Percentiles rank a stretch among this genome's conserved stretches.
Conservation (phyloP, 2,888 invertebrate species). For the Flabesymbios commensalis region DNA sequence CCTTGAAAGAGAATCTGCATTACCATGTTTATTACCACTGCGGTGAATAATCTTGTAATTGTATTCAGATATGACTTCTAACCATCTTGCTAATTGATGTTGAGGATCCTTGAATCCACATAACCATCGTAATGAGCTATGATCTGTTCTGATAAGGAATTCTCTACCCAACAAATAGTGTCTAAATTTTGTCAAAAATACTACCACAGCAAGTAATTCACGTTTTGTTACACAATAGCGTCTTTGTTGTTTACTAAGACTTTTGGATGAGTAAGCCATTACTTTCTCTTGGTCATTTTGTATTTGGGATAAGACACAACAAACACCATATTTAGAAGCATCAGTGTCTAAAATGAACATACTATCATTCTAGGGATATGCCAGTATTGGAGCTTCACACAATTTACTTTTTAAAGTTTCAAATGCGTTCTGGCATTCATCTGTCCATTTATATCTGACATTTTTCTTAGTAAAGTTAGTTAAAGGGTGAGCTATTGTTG, state of each 20-base stretch:
- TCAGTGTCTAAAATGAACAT: background rate
- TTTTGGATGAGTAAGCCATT: conserved; percentile 14
- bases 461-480: conserved; percentile 5
- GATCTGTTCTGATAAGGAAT: conserved; percentile 13
- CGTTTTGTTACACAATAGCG: conserved; percentile 9
- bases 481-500: conserved; percentile 9
- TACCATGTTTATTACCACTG: conserved; percentile 1
- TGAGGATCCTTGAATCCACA: conserved; percentile 1
- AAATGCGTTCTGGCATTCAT: background rate
- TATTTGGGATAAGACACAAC: conserved; percentile 10
- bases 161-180: conserved; percentile 14
- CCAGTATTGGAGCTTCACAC: background rate
- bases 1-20: conserved; percentile 1
- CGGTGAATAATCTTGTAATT: too few species aligned
- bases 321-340: background rate
- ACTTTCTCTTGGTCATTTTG: conserved; percentile 9
- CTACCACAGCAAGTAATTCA: conserved; percentile 13
- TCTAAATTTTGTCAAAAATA: conserved; percentile 13
- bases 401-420: background rate
- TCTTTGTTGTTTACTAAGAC: conserved; percentile 3
- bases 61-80: background rate
- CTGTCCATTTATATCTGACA: background rate
- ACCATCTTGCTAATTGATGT: background rate
- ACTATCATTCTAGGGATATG: background rate
- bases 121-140: conserved; percentile 11